Percentiles rank a stretch among this genome's conserved stretches.
These are phyloP conservation scores for Penaeus vannamei DNA, from an alignment of 1,140 invertebrate genomes.

Conservation along the genomic window DNA sequence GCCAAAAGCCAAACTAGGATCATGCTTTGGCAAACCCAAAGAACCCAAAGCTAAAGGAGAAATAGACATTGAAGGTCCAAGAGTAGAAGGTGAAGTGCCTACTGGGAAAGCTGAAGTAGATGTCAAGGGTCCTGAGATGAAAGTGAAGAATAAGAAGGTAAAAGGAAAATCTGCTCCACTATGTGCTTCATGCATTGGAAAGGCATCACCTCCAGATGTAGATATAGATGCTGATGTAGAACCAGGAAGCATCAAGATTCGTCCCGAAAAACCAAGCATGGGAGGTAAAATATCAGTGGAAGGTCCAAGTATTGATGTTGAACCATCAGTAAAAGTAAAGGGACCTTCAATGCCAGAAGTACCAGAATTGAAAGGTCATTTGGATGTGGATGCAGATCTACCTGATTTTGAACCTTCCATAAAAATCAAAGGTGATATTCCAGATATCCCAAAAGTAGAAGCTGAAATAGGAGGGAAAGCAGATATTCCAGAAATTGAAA, in stretches of 20 bases:
- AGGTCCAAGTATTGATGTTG: constrained; percentile 23
- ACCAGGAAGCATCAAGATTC: not conserved
- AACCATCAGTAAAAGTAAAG: constrained; percentile 8
- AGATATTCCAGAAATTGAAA: constrained; percentile 17
- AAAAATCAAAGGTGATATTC: not conserved
- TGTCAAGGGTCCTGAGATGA: not conserved
- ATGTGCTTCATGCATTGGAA: constrained; percentile 44
- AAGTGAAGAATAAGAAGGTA: not conserved
- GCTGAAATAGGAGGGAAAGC: constrained; percentile 39
- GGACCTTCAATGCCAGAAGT: constrained; percentile 32
- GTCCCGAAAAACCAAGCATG: not conserved
- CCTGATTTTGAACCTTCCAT: not conserved
- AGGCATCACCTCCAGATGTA: constrained; percentile 41
- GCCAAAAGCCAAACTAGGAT: constrained; percentile 8
- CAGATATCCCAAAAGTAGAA: constrained; percentile 44
- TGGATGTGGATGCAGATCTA: not conserved
- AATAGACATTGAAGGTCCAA: constrained; percentile 12
- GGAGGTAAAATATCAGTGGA: constrained; percentile 7
- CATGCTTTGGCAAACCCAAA: constrained; percentile 43
- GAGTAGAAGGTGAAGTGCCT: constrained; percentile 3
- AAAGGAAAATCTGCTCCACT: constrained; percentile 19
- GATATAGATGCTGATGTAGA: constrained; percentile 40
- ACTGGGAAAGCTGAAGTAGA: constrained; percentile 7
- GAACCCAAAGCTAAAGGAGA: constrained; percentile 17
- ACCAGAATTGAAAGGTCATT: constrained; percentile 1